A percentile compares a stretch with the other conserved stretches of the same genome.
Conservation (phyloP, 1,140 invertebrate species). For the Meloidogyne chitwoodi region DNA sequence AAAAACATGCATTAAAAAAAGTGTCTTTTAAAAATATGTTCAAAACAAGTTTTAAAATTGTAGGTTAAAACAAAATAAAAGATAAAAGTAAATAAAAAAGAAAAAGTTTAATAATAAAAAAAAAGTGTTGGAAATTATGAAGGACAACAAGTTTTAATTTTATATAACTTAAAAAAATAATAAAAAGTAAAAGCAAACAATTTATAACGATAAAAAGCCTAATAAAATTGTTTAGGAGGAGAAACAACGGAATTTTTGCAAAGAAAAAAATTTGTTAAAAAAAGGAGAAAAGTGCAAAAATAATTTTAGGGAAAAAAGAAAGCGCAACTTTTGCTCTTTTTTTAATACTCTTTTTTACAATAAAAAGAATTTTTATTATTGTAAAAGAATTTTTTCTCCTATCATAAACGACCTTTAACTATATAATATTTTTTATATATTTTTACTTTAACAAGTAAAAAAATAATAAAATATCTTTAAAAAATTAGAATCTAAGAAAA, state of each 20-base stretch:
- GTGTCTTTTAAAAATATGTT: no score
- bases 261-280: background rate
- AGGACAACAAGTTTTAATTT: background rate
- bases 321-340: background rate
- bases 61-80: no score
- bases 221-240: background rate
- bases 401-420: background rate
- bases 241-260: background rate
- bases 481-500: no score
- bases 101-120: background rate
- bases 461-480: no score
- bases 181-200: background rate
- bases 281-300: background rate
- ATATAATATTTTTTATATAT: background rate
- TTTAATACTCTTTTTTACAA: background rate
- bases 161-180: background rate
- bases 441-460: background rate
- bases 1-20: no score
- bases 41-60: no score
- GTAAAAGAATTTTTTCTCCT: background rate
- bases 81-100: no score
- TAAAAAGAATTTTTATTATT: background rate
- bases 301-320: background rate
- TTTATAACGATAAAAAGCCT: background rate
- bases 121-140: background rate